Conservation (phyloP, 2,888 invertebrate genomes). For the Eristalis arbustorum region DNA sequence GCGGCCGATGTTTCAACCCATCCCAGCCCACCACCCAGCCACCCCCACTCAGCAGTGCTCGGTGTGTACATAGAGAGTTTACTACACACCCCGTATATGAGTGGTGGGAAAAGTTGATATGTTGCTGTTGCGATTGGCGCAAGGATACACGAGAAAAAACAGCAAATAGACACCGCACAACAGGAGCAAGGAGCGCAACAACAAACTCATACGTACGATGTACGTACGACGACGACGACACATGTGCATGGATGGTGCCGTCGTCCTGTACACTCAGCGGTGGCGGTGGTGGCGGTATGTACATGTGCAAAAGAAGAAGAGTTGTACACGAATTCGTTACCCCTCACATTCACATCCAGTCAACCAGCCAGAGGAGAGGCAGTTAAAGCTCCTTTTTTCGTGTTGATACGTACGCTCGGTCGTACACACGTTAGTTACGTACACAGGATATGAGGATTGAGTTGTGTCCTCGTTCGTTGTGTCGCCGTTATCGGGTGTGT, state of each 20-base stretch:
- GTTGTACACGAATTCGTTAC: constrained; percentile 57
- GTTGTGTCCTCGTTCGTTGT: constrained; percentile 69
- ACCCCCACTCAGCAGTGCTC: neutral
- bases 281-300: constrained; percentile 11
- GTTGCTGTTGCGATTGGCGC: constrained; percentile 71
- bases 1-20: constrained; percentile 10
- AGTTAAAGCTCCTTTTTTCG: constrained; percentile 64
- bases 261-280: constrained; percentile 7
- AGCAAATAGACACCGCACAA: constrained; percentile 7
- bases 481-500: constrained; percentile 69
- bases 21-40: constrained; percentile 8
- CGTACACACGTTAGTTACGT: constrained; percentile 3
- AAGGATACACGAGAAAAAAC: constrained; percentile 58
- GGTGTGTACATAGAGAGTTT: constrained; percentile 69
- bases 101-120: constrained; percentile 69
- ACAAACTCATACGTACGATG: constrained; percentile 65
- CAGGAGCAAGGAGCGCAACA: constrained; percentile 62
- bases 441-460: constrained; percentile 71
- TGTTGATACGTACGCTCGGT: constrained; percentile 48
- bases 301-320: constrained; percentile 63
- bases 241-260: constrained; percentile 45
- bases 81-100: constrained; percentile 69
- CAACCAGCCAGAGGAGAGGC: constrained; percentile 14
- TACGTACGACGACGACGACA: constrained; percentile 48
- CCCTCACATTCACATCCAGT: constrained; percentile 42